A percentile compares a stretch with the other conserved stretches of the same genome.
These are phyloP conservation scores for Gonioctena quinquepunctata DNA, from an alignment of 1,140 invertebrate species.

Conservation along the genomic window DNA sequence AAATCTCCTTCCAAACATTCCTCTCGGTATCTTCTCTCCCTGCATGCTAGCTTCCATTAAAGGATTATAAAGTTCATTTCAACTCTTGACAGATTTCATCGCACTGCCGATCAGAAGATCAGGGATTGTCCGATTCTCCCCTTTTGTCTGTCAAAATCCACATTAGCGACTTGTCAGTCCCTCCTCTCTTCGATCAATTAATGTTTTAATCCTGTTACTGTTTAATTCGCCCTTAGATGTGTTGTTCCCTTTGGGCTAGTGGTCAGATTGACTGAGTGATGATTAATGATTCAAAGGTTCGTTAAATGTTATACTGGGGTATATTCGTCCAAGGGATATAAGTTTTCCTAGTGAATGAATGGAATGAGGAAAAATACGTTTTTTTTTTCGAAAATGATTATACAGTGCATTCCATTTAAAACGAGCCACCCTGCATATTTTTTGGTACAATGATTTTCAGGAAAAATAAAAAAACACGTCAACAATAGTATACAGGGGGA, in stretches of 20 bases:
- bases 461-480: too few species aligned
- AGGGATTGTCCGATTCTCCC: background rate
- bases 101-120: background rate
- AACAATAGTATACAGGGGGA: too few species aligned
- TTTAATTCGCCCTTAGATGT: background rate
- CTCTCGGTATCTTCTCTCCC: background rate
- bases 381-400: too few species aligned
- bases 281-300: background rate
- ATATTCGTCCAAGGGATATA: too few species aligned
- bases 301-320: too few species aligned
- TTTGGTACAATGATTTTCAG: too few species aligned
- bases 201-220: slow-evolving; percentile 20
- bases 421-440: too few species aligned
- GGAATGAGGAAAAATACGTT: too few species aligned
- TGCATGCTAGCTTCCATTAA: slow-evolving; percentile 14
- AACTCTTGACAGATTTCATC: slow-evolving; percentile 21
- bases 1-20: slow-evolving; percentile 9
- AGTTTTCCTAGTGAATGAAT: too few species aligned
- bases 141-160: slow-evolving; percentile 11
- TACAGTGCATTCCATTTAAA: too few species aligned
- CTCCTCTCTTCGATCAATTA: background rate
- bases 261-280: background rate
- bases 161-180: background rate
- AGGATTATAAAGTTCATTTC: slow-evolving; percentile 16
- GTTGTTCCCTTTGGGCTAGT: background rate